These are phyloP conservation scores for Benthosema pterotum DNA, from an alignment of 2,797 vertebrate genomes.

Conservation along the genomic window DNA sequence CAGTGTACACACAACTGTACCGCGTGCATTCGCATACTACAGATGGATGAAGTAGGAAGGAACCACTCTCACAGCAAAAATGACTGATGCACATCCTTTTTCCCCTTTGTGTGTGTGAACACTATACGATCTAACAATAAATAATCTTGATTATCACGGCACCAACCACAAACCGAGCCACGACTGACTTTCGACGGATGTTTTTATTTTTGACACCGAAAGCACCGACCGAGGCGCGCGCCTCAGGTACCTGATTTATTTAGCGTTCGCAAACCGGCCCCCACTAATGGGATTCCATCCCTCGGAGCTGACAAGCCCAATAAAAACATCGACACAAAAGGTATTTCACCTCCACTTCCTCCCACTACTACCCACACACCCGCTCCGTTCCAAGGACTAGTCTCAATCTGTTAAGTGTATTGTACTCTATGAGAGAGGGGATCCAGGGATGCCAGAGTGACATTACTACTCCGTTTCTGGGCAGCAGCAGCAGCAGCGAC, in stretches of 20 bases:
- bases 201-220: background rate
- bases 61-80: no score
- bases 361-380: background rate
- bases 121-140: no score
- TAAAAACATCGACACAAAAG: no score
- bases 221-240: background rate
- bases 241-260: background rate
- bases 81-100: no score
- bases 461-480: slow-evolving; percentile 9
- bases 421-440: slow-evolving; percentile 1
- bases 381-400: background rate
- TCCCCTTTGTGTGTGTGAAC: no score
- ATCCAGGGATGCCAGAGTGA: slow-evolving; percentile 3
- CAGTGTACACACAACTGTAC: no score
- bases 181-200: no score
- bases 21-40: no score
- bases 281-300: background rate
- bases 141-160: no score
- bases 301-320: background rate
- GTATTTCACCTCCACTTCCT: background rate
- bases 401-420: background rate
- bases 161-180: background rate
- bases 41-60: no score
- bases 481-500: slow-evolving; percentile 20
- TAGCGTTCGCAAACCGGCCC: background rate